Evolutionary conservation across 2,113 vertebrate genomes (phyloP).

Genomic region (Hoplias malabaricus): DNA sequence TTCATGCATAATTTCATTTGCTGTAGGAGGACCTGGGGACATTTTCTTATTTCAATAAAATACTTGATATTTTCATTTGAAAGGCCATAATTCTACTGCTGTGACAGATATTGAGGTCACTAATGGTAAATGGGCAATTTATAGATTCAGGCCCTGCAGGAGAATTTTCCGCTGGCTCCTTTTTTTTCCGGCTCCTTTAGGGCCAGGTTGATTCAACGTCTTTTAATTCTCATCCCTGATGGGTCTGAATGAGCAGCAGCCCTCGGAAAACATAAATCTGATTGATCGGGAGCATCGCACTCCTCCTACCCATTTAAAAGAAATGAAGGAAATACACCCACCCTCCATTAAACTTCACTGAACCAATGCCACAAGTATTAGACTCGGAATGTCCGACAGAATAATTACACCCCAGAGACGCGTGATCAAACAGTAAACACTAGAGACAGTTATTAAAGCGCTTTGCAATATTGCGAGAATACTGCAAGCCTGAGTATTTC

Average conservation of each 20-base stretch:
- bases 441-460: background rate
- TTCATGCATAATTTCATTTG: slow-evolving; percentile 78
- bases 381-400: background rate
- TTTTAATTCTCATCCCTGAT: slow-evolving; percentile 68
- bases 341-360: slow-evolving; percentile 11
- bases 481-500: background rate
- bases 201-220: slow-evolving; percentile 67
- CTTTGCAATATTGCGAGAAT: background rate
- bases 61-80: slow-evolving; percentile 75
- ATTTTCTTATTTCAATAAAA: slow-evolving; percentile 79
- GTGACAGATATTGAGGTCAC: slow-evolving; percentile 71
- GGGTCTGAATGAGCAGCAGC: slow-evolving; percentile 56
- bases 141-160: slow-evolving; percentile 67
- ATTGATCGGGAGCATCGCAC: slow-evolving; percentile 21
- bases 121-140: slow-evolving; percentile 76
- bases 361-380: background rate
- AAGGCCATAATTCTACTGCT: slow-evolving; percentile 72
- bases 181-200: slow-evolving; percentile 61
- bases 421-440: background rate
- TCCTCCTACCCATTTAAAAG: background rate
- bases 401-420: slow-evolving; percentile 20
- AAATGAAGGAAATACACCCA: background rate
- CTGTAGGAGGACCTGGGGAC: slow-evolving; percentile 71
- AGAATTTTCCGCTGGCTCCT: slow-evolving; percentile 67
- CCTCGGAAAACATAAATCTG: slow-evolving; percentile 53